Base-by-base conservation (phyloP, 2,797 vertebrate species). In the Spea hammondii region DNA sequence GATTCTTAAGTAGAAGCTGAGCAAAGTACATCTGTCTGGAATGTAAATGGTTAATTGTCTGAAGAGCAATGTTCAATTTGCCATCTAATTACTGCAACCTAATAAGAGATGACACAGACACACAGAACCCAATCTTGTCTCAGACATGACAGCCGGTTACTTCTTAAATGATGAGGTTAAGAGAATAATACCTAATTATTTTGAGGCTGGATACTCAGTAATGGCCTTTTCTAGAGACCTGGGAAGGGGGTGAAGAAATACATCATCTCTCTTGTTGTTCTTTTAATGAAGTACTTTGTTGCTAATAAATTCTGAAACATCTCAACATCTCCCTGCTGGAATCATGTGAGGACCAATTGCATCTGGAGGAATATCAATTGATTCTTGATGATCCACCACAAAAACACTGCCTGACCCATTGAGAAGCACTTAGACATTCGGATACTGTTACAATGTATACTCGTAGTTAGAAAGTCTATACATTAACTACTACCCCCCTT, bases 271-370 rank as follows among this genome's bases (percentile, higher is more conserved):
- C 64, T 46, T 65, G 64, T 46, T 65, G 64, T 65, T 44, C 6
- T 65, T 65, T 65, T 45, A 45, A 65, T 47, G 45, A 65, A 65
- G 64, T 45, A 65, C 64, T 65, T 65, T 17, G 64, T 65, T 65
- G 32, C 45, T 65, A 65, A 45, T 65, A 65, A 65, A 65, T 45
- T 46, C 64, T 64, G 55, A 59, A 13, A 13, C 55, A 59, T 62
- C 59, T 62, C 14, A 13, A 13, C 55, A 59, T 62, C 59, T 62
- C 14, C 14, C 8, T n/a, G 59, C 47, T 49, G 11, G 65, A 48
- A 67, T 6, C 12, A 62, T 17, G 59, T 62, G n/a, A 32, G 32
- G 32, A 32, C 32, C 32, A 32, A 32, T 32, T 32, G 32, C 32
- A 32, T 32, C 32, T 32, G 32, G 32, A 32, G 32, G 32, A 32